Evolutionary conservation across 2,888 invertebrate species (phyloP), one percentile per base, ranked within the genome.

Genomic region (Gibbula magus): DNA sequence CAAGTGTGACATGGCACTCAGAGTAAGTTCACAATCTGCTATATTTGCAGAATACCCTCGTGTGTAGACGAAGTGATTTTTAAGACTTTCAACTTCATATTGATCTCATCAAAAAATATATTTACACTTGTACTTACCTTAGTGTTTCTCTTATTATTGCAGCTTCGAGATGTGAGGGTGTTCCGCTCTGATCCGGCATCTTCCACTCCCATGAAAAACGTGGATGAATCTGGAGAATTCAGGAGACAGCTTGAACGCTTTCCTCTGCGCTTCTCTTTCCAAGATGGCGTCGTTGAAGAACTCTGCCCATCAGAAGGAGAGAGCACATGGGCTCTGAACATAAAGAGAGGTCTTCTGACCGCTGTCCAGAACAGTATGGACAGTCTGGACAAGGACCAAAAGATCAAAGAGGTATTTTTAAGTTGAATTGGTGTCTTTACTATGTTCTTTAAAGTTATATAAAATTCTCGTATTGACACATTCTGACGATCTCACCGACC

Each of bases 341-440:
- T 98, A 91, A 98, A 98, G 94, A 95, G 97, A 85, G 97, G 96
- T 2, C 94, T 98, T 84, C 95, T 97, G 78, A 97, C 98, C 0
- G 94, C 96, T 89, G 94, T 97, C 82, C 98, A 98, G 92, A 98
- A 97, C 91, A 95, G 96, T 82, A 97, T 97, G 97, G 94, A 89
- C 7, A 86, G 97, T 82, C 96, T 98, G 86, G 97, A 97, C 92
- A 95, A 96, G 39, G 86, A 87, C 79, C 84, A 87, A 67, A 87
- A 82, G 52, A 81, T 86, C n/a, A 82, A 84, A 22, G 90, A 90
- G 89, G 90, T 89, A 79, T 75, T 7, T 10, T 45, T 45, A 45
- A 45, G 45, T 45, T 1, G 13, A 45, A 45, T 10, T 4, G 10
- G 45, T 18, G 7, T 13, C 56, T 29, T 7, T n/a, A 20, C 8